Percentiles rank a stretch among this genome's conserved stretches.
phyloP scores from a whole-genome alignment of 1,140 invertebrate species.

The Chymomyza costata region DNA sequence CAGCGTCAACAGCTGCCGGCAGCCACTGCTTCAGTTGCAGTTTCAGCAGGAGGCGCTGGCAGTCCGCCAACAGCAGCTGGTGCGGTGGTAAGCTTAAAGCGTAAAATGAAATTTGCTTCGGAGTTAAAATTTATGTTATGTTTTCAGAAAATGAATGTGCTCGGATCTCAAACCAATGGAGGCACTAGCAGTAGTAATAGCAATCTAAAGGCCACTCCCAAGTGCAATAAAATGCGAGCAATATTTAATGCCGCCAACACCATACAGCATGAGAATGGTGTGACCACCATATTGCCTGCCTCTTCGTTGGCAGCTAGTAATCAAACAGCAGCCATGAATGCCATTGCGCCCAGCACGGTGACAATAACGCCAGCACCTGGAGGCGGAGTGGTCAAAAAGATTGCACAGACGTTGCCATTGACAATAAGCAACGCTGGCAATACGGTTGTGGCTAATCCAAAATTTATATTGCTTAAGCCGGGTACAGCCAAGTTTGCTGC shows the following conservation, averaged over 20 bases:
- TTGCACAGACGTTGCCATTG: constrained; percentile 7
- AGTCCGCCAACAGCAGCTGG: constrained; percentile 6
- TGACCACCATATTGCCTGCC: constrained; percentile 66
- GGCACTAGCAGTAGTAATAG: constrained; percentile 1
- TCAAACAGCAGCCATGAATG: constrained; percentile 67
- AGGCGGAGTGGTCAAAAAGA: constrained; percentile 20
- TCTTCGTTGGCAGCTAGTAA: constrained; percentile 61
- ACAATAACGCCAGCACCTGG: constrained; percentile 59
- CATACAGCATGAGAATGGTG: constrained; percentile 69
- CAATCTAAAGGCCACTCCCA: neutral
- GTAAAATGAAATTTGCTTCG: no score
- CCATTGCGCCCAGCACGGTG: constrained; percentile 63
- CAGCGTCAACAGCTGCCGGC: constrained; percentile 28
- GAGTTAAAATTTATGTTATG: neutral
- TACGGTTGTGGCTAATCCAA: constrained; percentile 31
- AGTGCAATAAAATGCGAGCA: constrained; percentile 60
- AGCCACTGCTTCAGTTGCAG: no score
- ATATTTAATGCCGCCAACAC: constrained; percentile 63
- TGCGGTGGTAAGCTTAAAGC: no score
- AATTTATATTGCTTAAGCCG: constrained; percentile 57
- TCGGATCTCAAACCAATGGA: constrained; percentile 52
- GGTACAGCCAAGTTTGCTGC: neutral
- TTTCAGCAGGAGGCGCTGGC: constrained; percentile 9
- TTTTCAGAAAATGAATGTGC: constrained; percentile 36
- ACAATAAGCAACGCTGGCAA: neutral